Percentiles rank a stretch among this genome's conserved stretches.
These are phyloP conservation scores for Zaprionus taronus DNA, from an alignment of 1,140 invertebrate genomes.

Conservation along the genomic window DNA sequence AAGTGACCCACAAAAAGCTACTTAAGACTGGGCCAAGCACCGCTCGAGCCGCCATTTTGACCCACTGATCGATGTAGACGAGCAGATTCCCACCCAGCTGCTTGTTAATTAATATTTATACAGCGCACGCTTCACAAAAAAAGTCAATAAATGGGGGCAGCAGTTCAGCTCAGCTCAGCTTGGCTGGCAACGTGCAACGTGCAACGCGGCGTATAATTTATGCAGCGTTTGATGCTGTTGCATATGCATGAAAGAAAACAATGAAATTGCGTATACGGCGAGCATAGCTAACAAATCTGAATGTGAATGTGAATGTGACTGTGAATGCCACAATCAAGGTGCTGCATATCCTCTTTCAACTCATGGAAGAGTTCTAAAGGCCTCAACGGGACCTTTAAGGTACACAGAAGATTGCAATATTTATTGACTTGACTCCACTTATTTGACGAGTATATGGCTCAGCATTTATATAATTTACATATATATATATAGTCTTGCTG, in stretches of 20 bases:
- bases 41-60: constrained; percentile 42
- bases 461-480: too few species aligned
- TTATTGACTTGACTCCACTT: too few species aligned
- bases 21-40: constrained; percentile 33
- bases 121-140: constrained; percentile 31
- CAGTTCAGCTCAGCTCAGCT: constrained; percentile 25
- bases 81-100: not conserved
- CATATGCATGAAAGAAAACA: constrained; percentile 63
- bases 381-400: too few species aligned
- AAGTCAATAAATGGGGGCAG: constrained; percentile 45
- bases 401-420: too few species aligned
- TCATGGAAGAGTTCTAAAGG: too few species aligned
- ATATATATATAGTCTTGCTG: too few species aligned
- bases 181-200: constrained; percentile 32
- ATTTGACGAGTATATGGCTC: too few species aligned
- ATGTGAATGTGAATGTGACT: constrained; percentile 24
- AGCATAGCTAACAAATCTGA: constrained; percentile 52
- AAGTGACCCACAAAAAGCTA: constrained; percentile 44
- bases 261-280: constrained; percentile 51
- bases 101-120: constrained; percentile 72
- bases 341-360: too few species aligned
- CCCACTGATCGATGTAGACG: constrained; percentile 57
- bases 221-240: constrained; percentile 72
- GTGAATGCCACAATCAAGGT: constrained; percentile 9
- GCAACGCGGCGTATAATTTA: constrained; percentile 71